These are phyloP conservation scores for Pseudanteris insignis DNA, from an alignment of 2,888 invertebrate species.

Conservation along the genomic window DNA sequence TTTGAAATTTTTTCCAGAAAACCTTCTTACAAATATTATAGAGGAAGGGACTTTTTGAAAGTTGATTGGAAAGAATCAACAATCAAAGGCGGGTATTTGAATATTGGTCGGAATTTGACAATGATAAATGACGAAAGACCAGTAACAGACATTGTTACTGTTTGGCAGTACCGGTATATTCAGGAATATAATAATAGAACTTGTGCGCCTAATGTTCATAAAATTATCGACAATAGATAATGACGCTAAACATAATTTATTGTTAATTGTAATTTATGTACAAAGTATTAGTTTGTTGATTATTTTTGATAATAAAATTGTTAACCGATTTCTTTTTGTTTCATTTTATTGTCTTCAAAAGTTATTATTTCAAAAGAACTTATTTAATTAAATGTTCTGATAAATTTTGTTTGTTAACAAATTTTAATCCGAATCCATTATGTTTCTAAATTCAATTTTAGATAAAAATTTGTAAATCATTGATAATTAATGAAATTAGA, in stretches of 20 bases:
- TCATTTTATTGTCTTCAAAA: too few relatives aligned
- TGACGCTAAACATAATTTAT: background rate
- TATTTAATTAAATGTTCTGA: too few relatives aligned
- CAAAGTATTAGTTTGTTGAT: too few relatives aligned
- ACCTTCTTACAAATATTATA: constrained; percentile 2
- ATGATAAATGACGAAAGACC: constrained; percentile 1
- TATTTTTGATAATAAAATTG: too few relatives aligned
- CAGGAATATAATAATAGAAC: background rate
- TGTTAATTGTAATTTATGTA: too few relatives aligned
- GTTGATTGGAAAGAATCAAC: constrained; percentile 4
- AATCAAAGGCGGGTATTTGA: constrained; percentile 4
- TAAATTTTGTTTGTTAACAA: too few relatives aligned
- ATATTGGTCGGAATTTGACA: constrained; percentile 4
- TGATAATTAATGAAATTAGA: too few relatives aligned
- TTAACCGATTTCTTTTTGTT: too few relatives aligned
- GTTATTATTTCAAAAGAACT: too few relatives aligned
- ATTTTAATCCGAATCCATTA: too few relatives aligned
- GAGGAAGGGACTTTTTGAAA: background rate
- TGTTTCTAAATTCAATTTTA: too few relatives aligned
- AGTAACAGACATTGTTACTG: background rate
- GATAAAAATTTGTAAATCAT: too few relatives aligned
- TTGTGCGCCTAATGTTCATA: constrained; percentile 4
- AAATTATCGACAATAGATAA: constrained; percentile 1
- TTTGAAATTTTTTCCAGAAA: constrained; percentile 8
- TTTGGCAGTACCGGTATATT: background rate